Conservation (phyloP, 1,140 invertebrate genomes). For the Paralvinella palmiformis region DNA sequence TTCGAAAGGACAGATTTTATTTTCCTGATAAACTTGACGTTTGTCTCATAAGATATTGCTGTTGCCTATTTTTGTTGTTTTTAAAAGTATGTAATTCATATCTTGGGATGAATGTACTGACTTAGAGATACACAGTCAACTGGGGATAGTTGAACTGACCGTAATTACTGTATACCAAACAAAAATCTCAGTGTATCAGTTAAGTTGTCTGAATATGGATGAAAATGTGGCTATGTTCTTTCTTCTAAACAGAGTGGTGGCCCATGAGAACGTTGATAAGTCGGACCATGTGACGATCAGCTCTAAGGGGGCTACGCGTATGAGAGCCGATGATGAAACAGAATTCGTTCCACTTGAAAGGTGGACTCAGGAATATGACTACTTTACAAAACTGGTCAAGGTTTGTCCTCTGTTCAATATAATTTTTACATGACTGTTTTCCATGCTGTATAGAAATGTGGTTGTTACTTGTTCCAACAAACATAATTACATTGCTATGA, state of each 20-base stretch:
- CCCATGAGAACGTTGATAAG: slow-evolving; percentile 44
- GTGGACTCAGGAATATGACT: slow-evolving; percentile 45
- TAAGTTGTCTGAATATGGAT: too few relatives aligned
- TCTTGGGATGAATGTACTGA: too few relatives aligned
- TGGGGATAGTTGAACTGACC: too few relatives aligned
- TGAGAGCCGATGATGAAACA: slow-evolving; percentile 45
- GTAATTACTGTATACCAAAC: too few relatives aligned
- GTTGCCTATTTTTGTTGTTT: too few relatives aligned
- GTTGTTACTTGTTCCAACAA: neutral
- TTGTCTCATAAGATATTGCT: too few relatives aligned
- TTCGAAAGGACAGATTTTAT: too few relatives aligned
- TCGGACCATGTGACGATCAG: slow-evolving; percentile 48
- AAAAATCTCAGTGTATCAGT: too few relatives aligned
- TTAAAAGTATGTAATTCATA: too few relatives aligned
- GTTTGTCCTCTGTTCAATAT: slow-evolving; percentile 21
- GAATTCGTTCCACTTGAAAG: slow-evolving; percentile 45
- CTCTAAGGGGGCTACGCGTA: slow-evolving; percentile 40
- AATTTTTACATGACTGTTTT: neutral
- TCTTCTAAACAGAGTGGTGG: slow-evolving; percentile 45
- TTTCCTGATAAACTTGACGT: too few relatives aligned
- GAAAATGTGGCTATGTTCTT: too few relatives aligned
- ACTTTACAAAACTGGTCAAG: slow-evolving; percentile 45
- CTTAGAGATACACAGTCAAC: too few relatives aligned
- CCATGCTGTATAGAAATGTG: neutral
- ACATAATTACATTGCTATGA: neutral